phyloP scores from a whole-genome alignment of 2,888 invertebrate genomes.

The Marronus borbonicus region DNA sequence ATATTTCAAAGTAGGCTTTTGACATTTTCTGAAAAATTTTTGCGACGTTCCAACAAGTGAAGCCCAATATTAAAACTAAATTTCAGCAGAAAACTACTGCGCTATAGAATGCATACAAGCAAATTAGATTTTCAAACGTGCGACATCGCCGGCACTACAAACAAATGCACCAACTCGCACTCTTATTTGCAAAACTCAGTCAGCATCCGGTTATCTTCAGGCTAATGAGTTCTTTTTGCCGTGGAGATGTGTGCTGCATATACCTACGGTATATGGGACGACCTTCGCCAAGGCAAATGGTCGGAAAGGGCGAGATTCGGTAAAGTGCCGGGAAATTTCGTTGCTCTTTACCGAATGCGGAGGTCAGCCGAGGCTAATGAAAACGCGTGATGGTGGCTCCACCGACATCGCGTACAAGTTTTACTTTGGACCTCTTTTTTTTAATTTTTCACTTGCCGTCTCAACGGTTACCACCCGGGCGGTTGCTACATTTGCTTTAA shows the following conservation, averaged over 20 bases:
- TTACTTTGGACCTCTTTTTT: slow-evolving; percentile 18
- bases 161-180: slow-evolving; percentile 38
- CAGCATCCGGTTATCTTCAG: slow-evolving; percentile 58
- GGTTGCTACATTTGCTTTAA: neutral
- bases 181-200: slow-evolving; percentile 58
- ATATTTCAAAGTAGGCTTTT: no score
- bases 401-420: slow-evolving; percentile 26
- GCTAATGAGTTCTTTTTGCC: slow-evolving; percentile 60
- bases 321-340: slow-evolving; percentile 54
- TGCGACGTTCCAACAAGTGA: no score
- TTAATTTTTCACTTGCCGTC: slow-evolving; percentile 7
- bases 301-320: slow-evolving; percentile 13
- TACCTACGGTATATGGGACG: slow-evolving; percentile 36
- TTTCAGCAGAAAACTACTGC: neutral
- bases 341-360: slow-evolving; percentile 53
- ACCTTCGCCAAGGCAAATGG: neutral
- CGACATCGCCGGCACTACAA: slow-evolving; percentile 42
- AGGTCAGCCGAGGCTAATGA: slow-evolving; percentile 5
- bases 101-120: neutral
- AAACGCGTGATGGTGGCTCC: slow-evolving; percentile 31
- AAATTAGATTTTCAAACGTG: slow-evolving; percentile 36
- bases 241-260: slow-evolving; percentile 51
- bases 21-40: no score
- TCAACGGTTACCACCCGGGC: neutral
- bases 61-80: neutral